Evolutionary conservation across 2,797 vertebrate species (phyloP).

Genomic region (Babyrousa celebensis): DNA sequence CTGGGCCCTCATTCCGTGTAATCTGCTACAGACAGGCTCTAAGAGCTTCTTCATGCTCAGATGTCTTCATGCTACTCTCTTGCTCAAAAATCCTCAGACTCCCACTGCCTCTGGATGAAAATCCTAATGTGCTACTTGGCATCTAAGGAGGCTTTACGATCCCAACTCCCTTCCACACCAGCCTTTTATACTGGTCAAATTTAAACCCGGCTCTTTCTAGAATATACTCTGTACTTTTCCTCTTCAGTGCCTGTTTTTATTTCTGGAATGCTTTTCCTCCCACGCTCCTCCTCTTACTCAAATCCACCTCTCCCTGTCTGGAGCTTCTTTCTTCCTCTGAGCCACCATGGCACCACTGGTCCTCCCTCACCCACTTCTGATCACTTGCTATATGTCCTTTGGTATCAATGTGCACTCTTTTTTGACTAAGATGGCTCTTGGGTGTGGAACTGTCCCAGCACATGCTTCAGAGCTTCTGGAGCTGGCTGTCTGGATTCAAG

Average conservation of each 20-base stretch:
- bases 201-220: neutral
- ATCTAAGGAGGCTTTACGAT: neutral
- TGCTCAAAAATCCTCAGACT: neutral
- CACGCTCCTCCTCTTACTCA: neutral
- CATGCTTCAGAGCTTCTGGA: neutral
- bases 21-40: no score
- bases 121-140: neutral
- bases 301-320: neutral
- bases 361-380: neutral
- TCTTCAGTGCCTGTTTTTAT: neutral
- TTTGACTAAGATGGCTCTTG: neutral
- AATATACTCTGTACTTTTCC: neutral
- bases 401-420: rapidly evolving
- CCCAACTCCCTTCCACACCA: neutral
- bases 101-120: neutral
- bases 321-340: neutral
- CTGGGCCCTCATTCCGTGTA: neutral
- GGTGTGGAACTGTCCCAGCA: neutral
- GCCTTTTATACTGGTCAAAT: neutral
- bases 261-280: neutral
- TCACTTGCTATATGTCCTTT: neutral
- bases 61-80: neutral
- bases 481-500: neutral
- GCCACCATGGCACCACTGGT: neutral
- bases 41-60: neutral